These are phyloP conservation scores for Aurelia aurita complex sp. Pacific DNA, from an alignment of 30 jellyfish, hydroid and myxozoan genomes.

Conservation along the genomic window DNA sequence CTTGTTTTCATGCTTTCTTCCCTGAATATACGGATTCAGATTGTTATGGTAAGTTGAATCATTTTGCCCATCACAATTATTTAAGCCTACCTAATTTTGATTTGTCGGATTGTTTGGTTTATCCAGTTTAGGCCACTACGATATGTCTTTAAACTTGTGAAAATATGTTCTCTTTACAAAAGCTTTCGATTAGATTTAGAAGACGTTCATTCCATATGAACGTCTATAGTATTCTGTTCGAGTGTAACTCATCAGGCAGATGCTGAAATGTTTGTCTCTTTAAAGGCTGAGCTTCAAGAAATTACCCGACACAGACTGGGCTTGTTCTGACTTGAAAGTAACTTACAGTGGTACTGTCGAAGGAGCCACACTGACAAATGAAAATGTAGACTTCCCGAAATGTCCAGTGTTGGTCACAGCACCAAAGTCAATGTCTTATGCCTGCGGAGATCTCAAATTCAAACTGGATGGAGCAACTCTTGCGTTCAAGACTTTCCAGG, in stretches of 20 bases:
- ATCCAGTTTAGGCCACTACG: too few species aligned
- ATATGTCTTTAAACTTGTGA: too few species aligned
- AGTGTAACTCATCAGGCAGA: not conserved
- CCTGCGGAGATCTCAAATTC: slow-evolving; percentile 30
- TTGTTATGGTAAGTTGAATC: too few species aligned
- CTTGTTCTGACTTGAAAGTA: slow-evolving; percentile 19
- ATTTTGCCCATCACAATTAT: too few species aligned
- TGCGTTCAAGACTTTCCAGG: slow-evolving; percentile 37
- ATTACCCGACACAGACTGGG: slow-evolving; percentile 47
- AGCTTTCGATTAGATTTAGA: too few species aligned
- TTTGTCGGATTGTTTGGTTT: too few species aligned
- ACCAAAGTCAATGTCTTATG: slow-evolving; percentile 49
- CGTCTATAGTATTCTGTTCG: too few species aligned
- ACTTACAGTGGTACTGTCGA: slow-evolving; percentile 46
- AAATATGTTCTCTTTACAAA: too few species aligned
- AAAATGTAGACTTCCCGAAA: not conserved
- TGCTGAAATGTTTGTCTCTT: not conserved
- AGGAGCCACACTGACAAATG: slow-evolving; percentile 4
- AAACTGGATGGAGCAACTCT: not conserved
- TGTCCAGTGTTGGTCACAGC: slow-evolving; percentile 14
- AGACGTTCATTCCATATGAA: too few species aligned
- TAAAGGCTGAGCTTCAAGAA: slow-evolving; percentile 36
- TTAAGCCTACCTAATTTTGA: too few species aligned
- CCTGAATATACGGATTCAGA: too few species aligned
- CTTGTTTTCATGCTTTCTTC: too few species aligned